Conservation (phyloP, 2,113 vertebrate species). For the Pygoscelis antarcticus region DNA sequence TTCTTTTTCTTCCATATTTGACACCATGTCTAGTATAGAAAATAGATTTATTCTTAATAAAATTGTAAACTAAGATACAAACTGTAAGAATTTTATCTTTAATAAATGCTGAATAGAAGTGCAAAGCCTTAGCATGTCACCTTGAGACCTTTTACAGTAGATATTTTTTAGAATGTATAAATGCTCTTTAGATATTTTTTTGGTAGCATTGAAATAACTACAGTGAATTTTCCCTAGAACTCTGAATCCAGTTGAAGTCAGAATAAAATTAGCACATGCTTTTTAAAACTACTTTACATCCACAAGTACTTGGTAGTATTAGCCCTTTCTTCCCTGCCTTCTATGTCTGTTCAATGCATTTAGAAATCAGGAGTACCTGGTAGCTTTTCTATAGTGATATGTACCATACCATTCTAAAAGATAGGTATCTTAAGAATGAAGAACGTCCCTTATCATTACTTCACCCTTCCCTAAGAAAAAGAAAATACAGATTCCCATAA, state of each 20-base stretch:
- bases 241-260: neutral
- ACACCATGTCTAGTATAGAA: neutral
- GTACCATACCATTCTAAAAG: neutral
- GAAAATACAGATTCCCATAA: neutral
- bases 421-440: neutral
- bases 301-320: neutral
- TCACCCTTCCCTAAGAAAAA: neutral
- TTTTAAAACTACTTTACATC: neutral
- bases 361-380: neutral
- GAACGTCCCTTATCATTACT: neutral
- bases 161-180: neutral
- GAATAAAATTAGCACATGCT: neutral
- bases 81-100: neutral
- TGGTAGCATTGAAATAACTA: neutral
- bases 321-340: neutral
- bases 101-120: neutral
- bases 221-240: neutral
- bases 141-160: neutral
- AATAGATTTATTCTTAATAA: neutral
- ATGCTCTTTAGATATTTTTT: neutral
- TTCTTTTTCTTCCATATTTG: neutral
- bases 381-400: neutral
- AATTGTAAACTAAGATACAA: neutral
- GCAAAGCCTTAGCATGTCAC: neutral
- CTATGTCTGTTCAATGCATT: neutral